Evolutionary conservation across 2,113 vertebrate genomes (phyloP), one percentile per base, ranked within the genome.

Genomic region (Catagonus wagneri): DNA sequence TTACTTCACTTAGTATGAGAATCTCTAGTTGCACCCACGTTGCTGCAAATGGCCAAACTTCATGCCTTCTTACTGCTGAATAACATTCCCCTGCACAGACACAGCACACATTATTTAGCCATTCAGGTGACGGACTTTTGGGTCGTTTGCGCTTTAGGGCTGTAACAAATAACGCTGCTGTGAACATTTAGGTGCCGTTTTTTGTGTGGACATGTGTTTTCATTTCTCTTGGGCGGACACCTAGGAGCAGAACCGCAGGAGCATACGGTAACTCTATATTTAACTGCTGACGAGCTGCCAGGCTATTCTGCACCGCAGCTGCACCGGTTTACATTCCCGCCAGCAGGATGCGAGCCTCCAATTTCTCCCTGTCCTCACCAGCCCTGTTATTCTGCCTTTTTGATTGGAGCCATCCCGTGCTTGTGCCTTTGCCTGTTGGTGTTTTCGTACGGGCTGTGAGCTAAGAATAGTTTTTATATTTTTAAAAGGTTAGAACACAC

Each of bases 381-480:
- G 36, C 75, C 22, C 54, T 29, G 52, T 19, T 23, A 63, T 36
- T 32, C 69, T n/a, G 1, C 22, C 75, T 63, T 54, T 86, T 29
- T 2, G 12, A 58, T 16, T 20, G 16, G 0, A 23, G 50, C 39
- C 27, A 7, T 68, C 75, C 39, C 5, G 50, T 23, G 39, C 52
- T 22, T 5, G 15, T 58, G 65, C 15, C 85, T 54, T 23, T 0
- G 60, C 27, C 63, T 63, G 39, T 5, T 44, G 58, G 39, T 61
- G 63, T 63, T 89, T 94, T 89, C 54, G 13, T 66, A 1, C 14
- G 60, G 23, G 29, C 27, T 81, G 19, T 1, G 3, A 54, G 27
- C 86, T 69, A 84, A 96, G 36, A 78, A 60, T 69, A 58, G 63
- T 44, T 90, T 95, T 93, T 75, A 61, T 36, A 20, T 86, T 63